Evolutionary conservation across 2,113 vertebrate genomes (phyloP).

Genomic region (Zapus hudsonius): DNA sequence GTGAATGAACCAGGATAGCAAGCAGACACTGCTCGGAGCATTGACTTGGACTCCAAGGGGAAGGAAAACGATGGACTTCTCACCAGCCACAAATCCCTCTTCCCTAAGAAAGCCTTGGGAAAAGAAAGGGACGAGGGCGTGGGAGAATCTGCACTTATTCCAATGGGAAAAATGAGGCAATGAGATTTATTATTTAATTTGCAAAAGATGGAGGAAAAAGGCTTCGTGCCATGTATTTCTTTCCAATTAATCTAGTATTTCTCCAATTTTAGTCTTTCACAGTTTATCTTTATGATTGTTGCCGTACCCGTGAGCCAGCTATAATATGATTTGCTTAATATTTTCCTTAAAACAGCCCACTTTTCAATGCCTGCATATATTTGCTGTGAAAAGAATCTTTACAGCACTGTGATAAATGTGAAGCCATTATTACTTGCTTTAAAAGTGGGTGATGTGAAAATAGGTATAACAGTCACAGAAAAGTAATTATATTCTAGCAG

Average conservation of each 20-base stretch:
- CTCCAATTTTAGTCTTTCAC: background rate
- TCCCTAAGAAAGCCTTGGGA: background rate
- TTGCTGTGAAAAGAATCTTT: slow-evolving; percentile 40
- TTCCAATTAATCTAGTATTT: background rate
- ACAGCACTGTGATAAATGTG: background rate
- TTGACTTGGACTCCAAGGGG: background rate
- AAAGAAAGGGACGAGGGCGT: slow-evolving; percentile 17
- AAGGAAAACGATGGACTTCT: background rate
- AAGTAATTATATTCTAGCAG: slow-evolving; percentile 14
- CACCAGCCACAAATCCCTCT: background rate
- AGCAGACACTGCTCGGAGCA: background rate
- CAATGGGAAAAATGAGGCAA: background rate
- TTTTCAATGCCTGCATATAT: slow-evolving; percentile 18
- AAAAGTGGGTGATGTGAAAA: slow-evolving; percentile 3
- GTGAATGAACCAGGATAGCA: background rate
- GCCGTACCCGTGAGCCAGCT: background rate
- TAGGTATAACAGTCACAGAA: background rate
- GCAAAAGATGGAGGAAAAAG: slow-evolving; percentile 21
- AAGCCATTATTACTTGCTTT: slow-evolving; percentile 42
- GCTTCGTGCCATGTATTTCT: background rate
- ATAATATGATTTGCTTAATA: slow-evolving; percentile 43
- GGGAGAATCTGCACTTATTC: slow-evolving; percentile 5
- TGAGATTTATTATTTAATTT: slow-evolving; percentile 40
- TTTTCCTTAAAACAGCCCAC: background rate
- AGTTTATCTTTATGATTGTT: slow-evolving; percentile 26